Percentiles rank a stretch among this genome's conserved stretches.
Evolutionary conservation across 2,113 vertebrate species (phyloP).

Genomic region (Globicephala melas): DNA sequence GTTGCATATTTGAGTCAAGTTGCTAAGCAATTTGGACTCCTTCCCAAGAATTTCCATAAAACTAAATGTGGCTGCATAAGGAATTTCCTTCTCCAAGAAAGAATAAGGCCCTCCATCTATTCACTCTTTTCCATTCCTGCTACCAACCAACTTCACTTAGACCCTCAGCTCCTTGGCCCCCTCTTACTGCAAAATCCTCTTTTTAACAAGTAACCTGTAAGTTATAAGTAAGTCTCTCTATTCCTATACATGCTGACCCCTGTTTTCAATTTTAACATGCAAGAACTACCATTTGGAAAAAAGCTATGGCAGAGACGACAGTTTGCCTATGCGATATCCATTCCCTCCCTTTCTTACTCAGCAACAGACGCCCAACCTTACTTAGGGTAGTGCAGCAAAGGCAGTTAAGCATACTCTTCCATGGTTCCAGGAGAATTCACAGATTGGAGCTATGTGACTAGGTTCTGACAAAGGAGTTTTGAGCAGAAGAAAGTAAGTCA

Average conservation of each 20-base stretch:
- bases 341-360: background rate
- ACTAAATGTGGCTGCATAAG: background rate
- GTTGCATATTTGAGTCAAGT: background rate
- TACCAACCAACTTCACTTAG: background rate
- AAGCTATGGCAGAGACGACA: background rate
- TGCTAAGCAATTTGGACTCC: background rate
- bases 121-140: background rate
- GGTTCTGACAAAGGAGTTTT: background rate
- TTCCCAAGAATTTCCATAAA: constrained; percentile 30
- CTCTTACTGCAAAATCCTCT: background rate
- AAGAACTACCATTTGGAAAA: background rate
- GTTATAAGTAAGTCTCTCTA: background rate
- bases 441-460: background rate
- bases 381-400: background rate
- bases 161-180: background rate
- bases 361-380: background rate
- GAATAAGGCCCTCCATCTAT: background rate
- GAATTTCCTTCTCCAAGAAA: constrained; percentile 5
- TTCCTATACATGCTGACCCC: background rate
- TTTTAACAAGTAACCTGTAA: background rate
- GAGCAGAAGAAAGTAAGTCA: background rate
- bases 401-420: background rate
- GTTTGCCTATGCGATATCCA: background rate
- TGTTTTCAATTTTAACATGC: background rate
- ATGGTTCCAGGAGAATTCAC: background rate